Conservation (phyloP, 2,113 vertebrate genomes). For the Microcebus tavaratra region DNA sequence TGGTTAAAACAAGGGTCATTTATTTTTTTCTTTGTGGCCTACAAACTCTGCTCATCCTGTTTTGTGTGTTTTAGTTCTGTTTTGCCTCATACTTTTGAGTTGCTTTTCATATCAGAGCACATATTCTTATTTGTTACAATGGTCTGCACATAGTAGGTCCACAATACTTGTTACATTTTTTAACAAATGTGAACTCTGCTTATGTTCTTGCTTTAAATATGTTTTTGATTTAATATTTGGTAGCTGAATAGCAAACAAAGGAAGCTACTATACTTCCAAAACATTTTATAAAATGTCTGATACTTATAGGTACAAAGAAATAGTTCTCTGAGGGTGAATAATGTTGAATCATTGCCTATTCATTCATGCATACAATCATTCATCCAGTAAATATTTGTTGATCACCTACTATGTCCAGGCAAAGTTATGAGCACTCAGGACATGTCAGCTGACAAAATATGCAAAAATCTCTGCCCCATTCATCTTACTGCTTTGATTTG, state of each 20-base stretch:
- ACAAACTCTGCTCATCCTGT: not conserved
- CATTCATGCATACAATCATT: not conserved
- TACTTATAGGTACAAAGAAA: not conserved
- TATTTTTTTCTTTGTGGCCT: not conserved
- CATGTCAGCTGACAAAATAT: not conserved
- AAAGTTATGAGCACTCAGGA: not conserved
- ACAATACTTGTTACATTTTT: not conserved
- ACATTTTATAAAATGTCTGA: not conserved
- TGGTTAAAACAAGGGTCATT: not conserved
- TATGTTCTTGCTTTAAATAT: not conserved
- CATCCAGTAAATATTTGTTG: not conserved
- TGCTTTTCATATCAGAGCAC: not conserved
- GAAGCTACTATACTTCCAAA: not conserved
- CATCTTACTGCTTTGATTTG: not conserved
- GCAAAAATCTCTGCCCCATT: not conserved
- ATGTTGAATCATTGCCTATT: not conserved
- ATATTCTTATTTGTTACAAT: not conserved
- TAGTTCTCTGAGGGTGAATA: not conserved
- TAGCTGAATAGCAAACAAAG: not conserved
- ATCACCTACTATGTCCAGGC: not conserved
- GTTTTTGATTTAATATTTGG: constrained; percentile 2
- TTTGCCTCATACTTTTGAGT: not conserved
- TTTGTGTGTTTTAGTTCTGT: not conserved
- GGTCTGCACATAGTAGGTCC: not conserved
- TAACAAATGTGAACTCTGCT: not conserved